Base-by-base conservation (phyloP, 2,113 vertebrate genomes). In the Hippocampus comes region DNA sequence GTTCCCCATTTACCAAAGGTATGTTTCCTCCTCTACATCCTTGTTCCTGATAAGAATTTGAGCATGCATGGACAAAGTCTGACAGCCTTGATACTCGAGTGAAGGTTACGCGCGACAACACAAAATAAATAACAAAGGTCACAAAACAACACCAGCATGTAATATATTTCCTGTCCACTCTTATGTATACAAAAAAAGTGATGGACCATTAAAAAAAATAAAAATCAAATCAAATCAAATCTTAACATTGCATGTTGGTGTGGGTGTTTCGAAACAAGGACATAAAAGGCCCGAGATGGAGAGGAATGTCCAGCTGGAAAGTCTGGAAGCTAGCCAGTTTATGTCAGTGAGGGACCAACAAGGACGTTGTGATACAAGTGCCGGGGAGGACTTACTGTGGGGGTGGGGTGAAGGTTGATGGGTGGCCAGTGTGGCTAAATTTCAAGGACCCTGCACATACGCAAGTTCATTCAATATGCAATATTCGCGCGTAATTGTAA, bases 291-390 rank as follows among this genome's bases (percentile, higher is more conserved):
- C 69, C 38, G 2, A 25, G 38, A 57, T 27, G 41, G 66, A 65
- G 34, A 51, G 75, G 83, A 89, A 88, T 87, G 71, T 82, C 71
- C 79, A 83, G 73, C 83, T 84, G 82, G 57, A 7, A 25, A 63
- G 2, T 15, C 38, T 78, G 81, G 73, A 74, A 70, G 21, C 20
- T 30, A n/a, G 59, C 75, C 76, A 78, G 34, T 77, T 18, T 73
- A 25, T 11, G 64, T 68, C 49, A 14, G 2, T 56, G 17, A 73
- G 11, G 1, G 21, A 51, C 56, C 3, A 48, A 14, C 56, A 69
- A 76, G 72, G 65, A 42, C 30, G 9, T 20, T 55, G 30, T 38
- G 17, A 30, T 61, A 8, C 27, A 18, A 61, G 59, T 15, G 12
- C 59, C 27, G 34, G 15, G 23, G 57, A 30, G 57, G 25, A 5